Evolutionary conservation across 2,888 invertebrate species (phyloP).

Genomic region (Cataglyphis cursor): DNA sequence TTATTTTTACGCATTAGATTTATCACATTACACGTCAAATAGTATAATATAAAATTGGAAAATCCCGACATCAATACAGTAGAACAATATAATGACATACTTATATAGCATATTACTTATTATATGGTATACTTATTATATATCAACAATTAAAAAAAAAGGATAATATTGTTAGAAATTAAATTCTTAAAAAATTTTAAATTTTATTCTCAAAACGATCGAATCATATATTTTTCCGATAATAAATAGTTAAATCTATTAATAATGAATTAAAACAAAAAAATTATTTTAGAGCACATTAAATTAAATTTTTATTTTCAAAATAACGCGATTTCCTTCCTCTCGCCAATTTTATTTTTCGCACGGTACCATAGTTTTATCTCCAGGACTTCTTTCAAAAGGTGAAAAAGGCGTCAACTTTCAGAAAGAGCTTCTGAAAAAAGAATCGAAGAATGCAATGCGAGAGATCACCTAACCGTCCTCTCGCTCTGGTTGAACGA

Average conservation of each 20-base stretch:
- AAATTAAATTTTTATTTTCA: not conserved
- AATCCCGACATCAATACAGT: not conserved
- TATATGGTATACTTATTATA: too few relatives aligned
- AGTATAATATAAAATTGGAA: conserved; percentile 3
- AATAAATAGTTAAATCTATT: not conserved
- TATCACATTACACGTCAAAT: not conserved
- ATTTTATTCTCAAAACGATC: not conserved
- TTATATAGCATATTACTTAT: too few relatives aligned
- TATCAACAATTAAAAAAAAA: too few relatives aligned
- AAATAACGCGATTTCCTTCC: not conserved
- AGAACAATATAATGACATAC: not conserved
- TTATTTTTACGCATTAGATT: conserved; percentile 4
- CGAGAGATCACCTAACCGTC: conserved; percentile 8
- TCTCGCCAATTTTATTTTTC: not conserved
- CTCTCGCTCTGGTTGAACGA: conserved; percentile 10
- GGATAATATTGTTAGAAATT: not conserved
- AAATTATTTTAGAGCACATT: not conserved
- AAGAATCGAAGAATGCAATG: conserved; percentile 14
- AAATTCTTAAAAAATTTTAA: not conserved
- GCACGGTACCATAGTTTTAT: not conserved
- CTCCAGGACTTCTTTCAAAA: not conserved
- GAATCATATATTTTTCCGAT: not conserved
- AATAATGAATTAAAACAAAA: not conserved
- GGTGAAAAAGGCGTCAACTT: not conserved
- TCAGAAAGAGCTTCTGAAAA: conserved; percentile 17